These are phyloP conservation scores for Pontoporia blainvillei DNA, from an alignment of 2,113 vertebrate genomes.

Conservation along the genomic window DNA sequence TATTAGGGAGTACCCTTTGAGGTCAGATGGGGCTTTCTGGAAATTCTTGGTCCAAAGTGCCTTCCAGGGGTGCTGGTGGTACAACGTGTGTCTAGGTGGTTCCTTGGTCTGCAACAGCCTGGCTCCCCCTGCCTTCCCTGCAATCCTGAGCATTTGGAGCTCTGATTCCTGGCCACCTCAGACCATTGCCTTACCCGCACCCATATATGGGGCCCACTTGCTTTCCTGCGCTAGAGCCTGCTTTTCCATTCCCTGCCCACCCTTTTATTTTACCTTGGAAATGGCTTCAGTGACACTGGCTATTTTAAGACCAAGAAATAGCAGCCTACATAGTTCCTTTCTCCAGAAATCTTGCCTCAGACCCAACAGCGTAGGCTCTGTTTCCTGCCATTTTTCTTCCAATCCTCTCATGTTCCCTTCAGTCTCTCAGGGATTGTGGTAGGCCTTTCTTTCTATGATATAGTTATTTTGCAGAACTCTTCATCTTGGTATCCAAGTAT, in stretches of 20 bases:
- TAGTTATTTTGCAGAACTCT: not conserved
- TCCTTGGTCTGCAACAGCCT: not conserved
- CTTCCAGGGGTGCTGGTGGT: not conserved
- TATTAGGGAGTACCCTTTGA: not conserved
- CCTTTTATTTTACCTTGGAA: not conserved
- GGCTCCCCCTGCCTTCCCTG: not conserved
- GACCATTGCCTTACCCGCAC: not conserved
- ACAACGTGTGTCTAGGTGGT: not conserved
- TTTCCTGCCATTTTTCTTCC: not conserved
- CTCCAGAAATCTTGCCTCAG: not conserved
- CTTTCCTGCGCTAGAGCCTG: not conserved
- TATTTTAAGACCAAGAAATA: not conserved
- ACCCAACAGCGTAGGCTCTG: not conserved
- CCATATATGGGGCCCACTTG: rapidly evolving
- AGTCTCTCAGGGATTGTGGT: not conserved
- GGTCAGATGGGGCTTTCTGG: not conserved
- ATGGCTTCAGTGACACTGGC: not conserved
- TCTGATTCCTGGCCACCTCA: not conserved
- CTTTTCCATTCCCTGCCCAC: too few species aligned
- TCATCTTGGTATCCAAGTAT: not conserved
- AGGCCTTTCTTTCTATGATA: not conserved
- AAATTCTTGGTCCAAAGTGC: not conserved
- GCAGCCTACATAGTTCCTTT: not conserved
- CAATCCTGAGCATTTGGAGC: not conserved
- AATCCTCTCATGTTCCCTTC: not conserved